Evolutionary conservation across 2,797 vertebrate species (phyloP), one percentile per base, ranked within the genome.

Genomic region (Platalea minor): DNA sequence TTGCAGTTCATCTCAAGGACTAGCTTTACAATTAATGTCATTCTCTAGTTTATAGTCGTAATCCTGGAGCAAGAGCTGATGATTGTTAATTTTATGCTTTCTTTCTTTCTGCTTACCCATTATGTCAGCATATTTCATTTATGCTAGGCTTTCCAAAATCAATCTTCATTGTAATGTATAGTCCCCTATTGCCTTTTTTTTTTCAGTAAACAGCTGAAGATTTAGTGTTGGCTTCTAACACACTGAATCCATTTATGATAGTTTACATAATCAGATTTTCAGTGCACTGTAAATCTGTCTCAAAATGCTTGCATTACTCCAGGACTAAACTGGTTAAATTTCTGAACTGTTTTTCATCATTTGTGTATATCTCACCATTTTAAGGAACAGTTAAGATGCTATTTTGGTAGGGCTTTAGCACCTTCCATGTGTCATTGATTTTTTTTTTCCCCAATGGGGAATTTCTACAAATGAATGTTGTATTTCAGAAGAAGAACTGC

Each of bases 71-170:
- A 88, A 76, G 93, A 95, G 70, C 69, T 76, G 85, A 90, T 0
- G 11, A 91, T 45, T 89, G 87, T 96, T 97, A 89, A 95, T 97
- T 96, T 96, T 95, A 93, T 93, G 73, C 79, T 91, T 93, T 20
- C 91, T 89, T 94, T 89, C 61, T 93, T 96, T 93, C 79, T 86
- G 73, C 88, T 91, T 90, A 91, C 72, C 68, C 85, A 82, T 95
- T 91, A 92, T 94, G 94, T 95, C 91, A 96, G 89, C 79, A 63
- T 95, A 94, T 90, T 96, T 95, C 65, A 96, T 96, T 95, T 75
- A 84, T 69, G 43, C 43, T 43, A 45, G 1, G 2, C 59, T 91
- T 93, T 96, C 81, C 7, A 28, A 91, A 97, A 94, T 95, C 73
- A 95, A 48, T 95, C 94, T 93, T 95, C 37, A 64, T 94, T 94